Base-by-base conservation (phyloP, 2,888 invertebrate species). In the Synanthedon vespiformis region DNA sequence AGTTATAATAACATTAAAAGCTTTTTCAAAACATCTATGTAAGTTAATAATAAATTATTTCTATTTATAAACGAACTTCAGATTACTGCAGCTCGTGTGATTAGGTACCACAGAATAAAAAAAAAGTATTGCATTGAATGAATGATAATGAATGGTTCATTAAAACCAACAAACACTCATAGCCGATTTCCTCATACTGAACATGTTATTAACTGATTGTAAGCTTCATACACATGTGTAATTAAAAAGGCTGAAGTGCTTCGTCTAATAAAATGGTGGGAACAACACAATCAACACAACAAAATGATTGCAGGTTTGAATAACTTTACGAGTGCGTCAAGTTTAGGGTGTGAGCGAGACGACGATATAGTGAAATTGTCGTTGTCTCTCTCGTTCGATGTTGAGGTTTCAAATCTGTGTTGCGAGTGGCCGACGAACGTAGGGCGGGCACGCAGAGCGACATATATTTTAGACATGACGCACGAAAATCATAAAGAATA, bases 251-350 rank as follows among this genome's bases (percentile, higher is more conserved):
- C 59, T 54, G 44, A 72, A 78, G 77, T 76, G 76, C 64, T 65
- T 67, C 65, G 68, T 69, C 65, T 70, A 81, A 80, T 78, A 78
- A 76, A 79, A 68, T 67, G 67, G 68, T 77, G 70, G 74, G 77
- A 80, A 69, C 66, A 79, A 72, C 72, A 72, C 74, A 78, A 83
- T 84, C 80, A 81, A 72, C 72, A 72, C 74, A 78, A 83, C 83
- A 79, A 81, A 80, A 77, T 82, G 82, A 85, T 84, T 85, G 81
- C 80, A 72, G 70, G 68, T 73, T 74, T 79, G 77, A 34, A 78
- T 82, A 80, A 79, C 79, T 74, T 74, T 68, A 69, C 63, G 61
- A 62, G 56, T 57, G 53, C 59, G 56, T 56, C 57, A 65, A 67
- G 69, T 75, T 76, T 64, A 22, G 65, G 64, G 65, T 56, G 64